phyloP scores from a whole-genome alignment of 2,113 vertebrate genomes.

The Maccullochella peelii region DNA sequence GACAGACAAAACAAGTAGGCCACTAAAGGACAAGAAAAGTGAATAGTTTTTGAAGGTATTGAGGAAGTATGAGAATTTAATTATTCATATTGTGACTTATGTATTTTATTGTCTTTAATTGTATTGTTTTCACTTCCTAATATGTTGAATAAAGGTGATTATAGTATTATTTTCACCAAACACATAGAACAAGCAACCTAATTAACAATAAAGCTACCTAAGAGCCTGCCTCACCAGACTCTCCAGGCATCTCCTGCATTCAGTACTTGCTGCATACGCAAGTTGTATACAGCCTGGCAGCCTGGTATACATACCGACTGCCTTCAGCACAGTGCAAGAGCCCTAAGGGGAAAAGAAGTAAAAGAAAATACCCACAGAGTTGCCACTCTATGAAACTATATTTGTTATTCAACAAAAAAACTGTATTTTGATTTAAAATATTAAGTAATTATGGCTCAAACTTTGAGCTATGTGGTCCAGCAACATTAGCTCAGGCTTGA shows the following conservation, averaged over 20 bases:
- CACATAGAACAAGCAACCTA: background rate
- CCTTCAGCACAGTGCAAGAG: background rate
- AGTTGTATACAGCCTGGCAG: too few relatives aligned
- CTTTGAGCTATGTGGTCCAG: background rate
- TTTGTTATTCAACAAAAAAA: background rate
- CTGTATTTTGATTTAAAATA: background rate
- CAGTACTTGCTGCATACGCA: background rate
- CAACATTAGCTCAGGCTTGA: background rate
- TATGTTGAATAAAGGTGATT: background rate
- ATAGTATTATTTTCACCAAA: background rate
- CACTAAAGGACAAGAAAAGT: too few relatives aligned
- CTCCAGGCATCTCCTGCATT: background rate
- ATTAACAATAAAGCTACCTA: background rate
- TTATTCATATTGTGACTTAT: too few relatives aligned
- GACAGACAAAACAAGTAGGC: too few relatives aligned
- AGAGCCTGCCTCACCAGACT: background rate
- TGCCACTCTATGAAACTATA: background rate
- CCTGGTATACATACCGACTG: too few relatives aligned
- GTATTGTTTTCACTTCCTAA: background rate
- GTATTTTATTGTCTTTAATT: background rate
- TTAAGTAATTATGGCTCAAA: background rate
- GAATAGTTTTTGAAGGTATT: too few relatives aligned
- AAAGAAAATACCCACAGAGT: background rate
- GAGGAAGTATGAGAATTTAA: too few relatives aligned
- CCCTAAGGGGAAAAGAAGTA: background rate